A percentile compares a stretch with the other conserved stretches of the same genome.
phyloP scores from a whole-genome alignment of 2,797 vertebrate species.

The Melanotaenia nigrans region DNA sequence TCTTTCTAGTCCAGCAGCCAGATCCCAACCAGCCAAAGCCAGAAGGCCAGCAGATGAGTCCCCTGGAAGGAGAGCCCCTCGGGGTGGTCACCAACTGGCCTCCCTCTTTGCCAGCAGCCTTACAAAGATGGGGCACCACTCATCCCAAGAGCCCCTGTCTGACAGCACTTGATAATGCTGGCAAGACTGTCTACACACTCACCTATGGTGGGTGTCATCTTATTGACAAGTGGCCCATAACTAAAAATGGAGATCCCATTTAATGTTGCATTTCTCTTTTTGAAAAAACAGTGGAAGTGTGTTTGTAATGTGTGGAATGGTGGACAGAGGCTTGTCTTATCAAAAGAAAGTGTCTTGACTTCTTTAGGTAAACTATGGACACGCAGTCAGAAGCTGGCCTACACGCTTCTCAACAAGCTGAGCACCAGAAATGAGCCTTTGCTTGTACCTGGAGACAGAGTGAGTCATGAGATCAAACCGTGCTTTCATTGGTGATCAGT shows the following conservation, averaged over 20 bases:
- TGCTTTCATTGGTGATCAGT: neutral
- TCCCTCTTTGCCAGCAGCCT: conserved; percentile 86
- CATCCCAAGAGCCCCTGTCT: conserved; percentile 93
- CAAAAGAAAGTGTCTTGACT: neutral
- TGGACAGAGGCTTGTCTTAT: neutral
- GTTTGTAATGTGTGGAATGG: conserved; percentile 7
- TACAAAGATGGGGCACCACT: conserved; percentile 91
- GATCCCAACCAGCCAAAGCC: conserved; percentile 95
- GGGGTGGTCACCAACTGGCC: conserved; percentile 86
- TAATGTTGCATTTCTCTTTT: neutral
- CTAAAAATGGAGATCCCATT: neutral
- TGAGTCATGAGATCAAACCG: conserved; percentile 73
- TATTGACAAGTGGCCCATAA: neutral
- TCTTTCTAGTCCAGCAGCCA: conserved; percentile 85
- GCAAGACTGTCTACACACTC: conserved; percentile 91
- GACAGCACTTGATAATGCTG: conserved; percentile 90
- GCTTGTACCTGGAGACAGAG: conserved; percentile 93
- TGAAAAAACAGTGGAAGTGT: neutral
- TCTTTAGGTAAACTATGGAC: conserved; percentile 94
- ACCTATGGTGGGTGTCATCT: conserved; percentile 87
- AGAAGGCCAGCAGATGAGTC: conserved; percentile 88
- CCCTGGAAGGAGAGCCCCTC: conserved; percentile 88
- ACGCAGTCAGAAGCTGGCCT: conserved; percentile 94
- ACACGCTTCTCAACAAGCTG: conserved; percentile 94
- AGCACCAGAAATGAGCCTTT: conserved; percentile 91